Conservation (phyloP, 2,888 invertebrate genomes). For the Nomada flava region DNA sequence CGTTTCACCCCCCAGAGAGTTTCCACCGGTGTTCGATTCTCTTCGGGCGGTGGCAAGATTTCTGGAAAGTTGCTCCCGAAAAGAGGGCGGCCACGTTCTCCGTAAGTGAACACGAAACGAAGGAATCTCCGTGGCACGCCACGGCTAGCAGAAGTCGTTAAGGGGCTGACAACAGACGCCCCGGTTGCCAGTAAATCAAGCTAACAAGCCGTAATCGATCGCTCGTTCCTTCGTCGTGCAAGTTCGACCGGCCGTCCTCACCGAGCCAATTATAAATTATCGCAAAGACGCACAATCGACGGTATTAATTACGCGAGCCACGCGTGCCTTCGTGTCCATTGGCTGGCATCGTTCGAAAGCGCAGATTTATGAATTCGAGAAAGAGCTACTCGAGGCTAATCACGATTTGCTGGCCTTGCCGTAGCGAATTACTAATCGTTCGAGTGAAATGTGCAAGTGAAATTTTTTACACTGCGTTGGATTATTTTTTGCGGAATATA, state of each 20-base stretch:
- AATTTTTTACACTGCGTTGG: no score
- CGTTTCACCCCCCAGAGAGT: no score
- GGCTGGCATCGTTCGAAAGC: no score
- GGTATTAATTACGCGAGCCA: constrained; percentile 53
- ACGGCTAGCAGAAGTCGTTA: constrained; percentile 29
- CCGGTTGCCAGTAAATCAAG: constrained; percentile 55
- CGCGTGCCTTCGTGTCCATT: background rate
- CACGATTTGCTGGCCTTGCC: no score
- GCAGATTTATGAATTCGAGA: background rate
- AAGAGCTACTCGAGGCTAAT: background rate
- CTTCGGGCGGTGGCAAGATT: background rate
- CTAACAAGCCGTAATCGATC: constrained; percentile 62
- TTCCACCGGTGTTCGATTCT: background rate
- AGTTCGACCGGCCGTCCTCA: constrained; percentile 29
- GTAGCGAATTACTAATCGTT: no score
- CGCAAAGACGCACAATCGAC: constrained; percentile 57
- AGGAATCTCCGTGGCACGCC: constrained; percentile 7
- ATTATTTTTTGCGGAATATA: no score
- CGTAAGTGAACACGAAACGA: constrained; percentile 17
- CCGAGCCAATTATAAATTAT: constrained; percentile 62
- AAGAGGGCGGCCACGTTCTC: constrained; percentile 1
- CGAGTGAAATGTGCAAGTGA: no score
- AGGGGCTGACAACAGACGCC: constrained; percentile 40
- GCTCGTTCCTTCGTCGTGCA: constrained; percentile 34
- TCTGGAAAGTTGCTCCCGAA: no score